A percentile compares a stretch with the other conserved stretches of the same genome.
These are phyloP conservation scores for Craterocephalus amniculus DNA, from an alignment of 2,797 vertebrate genomes.

Conservation along the genomic window DNA sequence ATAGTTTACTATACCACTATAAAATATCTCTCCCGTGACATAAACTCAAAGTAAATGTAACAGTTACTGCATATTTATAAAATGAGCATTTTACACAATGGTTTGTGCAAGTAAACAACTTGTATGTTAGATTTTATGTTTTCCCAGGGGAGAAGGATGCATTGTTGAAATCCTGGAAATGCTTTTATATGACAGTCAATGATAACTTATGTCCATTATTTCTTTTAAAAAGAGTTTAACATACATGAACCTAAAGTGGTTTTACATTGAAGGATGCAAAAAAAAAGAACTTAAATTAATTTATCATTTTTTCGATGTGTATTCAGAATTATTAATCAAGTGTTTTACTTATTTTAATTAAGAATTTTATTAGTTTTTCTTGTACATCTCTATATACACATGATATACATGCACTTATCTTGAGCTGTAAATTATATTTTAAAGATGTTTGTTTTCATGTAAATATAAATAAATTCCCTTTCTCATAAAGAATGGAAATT, in stretches of 20 bases:
- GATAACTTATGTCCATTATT: background rate
- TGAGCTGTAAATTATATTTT: constrained; percentile 8
- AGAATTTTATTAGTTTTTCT: background rate
- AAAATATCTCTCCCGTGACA: background rate
- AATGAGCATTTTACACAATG: too few species aligned
- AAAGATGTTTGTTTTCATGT: background rate
- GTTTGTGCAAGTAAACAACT: background rate
- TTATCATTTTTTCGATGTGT: background rate
- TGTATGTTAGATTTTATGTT: background rate
- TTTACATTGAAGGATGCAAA: background rate
- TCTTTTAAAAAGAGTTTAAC: background rate
- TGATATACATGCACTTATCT: background rate
- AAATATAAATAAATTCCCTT: background rate
- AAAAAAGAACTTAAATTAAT: background rate
- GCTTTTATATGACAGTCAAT: background rate
- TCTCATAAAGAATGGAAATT: background rate
- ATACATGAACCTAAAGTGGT: background rate
- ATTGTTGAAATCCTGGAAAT: background rate
- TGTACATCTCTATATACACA: background rate
- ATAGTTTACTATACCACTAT: background rate
- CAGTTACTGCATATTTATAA: too few species aligned
- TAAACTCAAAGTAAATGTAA: too few species aligned
- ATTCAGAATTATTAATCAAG: background rate
- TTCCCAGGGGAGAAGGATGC: background rate
- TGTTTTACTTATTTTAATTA: background rate